Base-by-base conservation (phyloP, 2,797 vertebrate species). In the Gambusia yucatana region DNA sequence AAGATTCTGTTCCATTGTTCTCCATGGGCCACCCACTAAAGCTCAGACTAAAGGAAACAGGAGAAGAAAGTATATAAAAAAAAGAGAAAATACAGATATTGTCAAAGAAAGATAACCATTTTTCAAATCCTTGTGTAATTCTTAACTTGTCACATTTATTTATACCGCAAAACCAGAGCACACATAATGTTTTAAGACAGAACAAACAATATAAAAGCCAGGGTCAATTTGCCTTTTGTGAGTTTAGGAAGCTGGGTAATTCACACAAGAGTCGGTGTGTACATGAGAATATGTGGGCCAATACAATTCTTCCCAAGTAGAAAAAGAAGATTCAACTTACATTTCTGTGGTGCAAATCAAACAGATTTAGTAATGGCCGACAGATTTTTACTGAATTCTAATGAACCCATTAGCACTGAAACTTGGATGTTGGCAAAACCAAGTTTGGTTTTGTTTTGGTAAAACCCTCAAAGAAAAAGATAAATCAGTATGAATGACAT, bases 21-120 rank as follows among this genome's bases (percentile, higher is more conserved):
- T 91, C 89, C 73, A 79, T 74, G 81, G 93, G 91, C 94, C 94
- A 95, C 95, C 93, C 93, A 94, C 86, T 88, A 77, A 89, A 91
- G 75, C 74, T 72, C 76, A 87, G 28, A 88, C 83, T 77, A 79
- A 74, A 79, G 77, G 55, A 28, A 79, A 72, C 79, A 89, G 82
- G 89, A 93, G 86, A 94, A 90, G 92, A 88, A 91, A 93, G 52
- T 22, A 52, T 25, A 52, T 8, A 28, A 16, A 88, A 82, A 82
- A 82, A 78, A 81, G 48, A 86, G 80, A 72, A 50, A 84, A 77
- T 44, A 16, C 41, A 82, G 76, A 90, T 39, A 79, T 82, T 80
- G 84, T 65, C 76, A 80, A 75, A 33, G 77, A 57, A 50, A 81
- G 28, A 39, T 9, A 39, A 61, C 39, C 36, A 84, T 85, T 46